A percentile compares a stretch with the other conserved stretches of the same genome.
These are phyloP conservation scores for Bryconaethiops microstoma DNA, from an alignment of 2,797 vertebrate species.

Conservation along the genomic window DNA sequence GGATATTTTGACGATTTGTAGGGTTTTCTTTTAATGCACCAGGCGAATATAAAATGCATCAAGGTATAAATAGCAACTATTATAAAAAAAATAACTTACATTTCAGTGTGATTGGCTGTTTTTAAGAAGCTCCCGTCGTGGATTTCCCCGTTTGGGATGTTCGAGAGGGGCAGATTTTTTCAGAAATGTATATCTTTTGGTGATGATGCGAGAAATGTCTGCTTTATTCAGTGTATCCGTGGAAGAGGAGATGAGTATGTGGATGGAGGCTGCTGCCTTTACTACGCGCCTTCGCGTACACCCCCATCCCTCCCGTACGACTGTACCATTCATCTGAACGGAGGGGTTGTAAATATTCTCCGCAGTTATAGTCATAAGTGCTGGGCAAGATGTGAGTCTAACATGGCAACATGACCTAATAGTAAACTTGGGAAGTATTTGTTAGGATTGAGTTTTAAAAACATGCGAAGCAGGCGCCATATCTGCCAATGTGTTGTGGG, in stretches of 20 bases:
- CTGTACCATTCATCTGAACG: constrained; percentile 58
- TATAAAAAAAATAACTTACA: constrained; percentile 33
- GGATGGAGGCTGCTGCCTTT: constrained; percentile 45
- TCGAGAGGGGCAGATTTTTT: not conserved
- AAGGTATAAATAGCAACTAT: not conserved
- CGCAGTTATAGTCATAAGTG: not conserved
- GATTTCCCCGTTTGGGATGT: not conserved
- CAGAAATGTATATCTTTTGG: not conserved
- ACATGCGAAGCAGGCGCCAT: not conserved
- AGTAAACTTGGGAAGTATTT: not conserved
- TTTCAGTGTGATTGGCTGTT: not conserved
- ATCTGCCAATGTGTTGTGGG: not conserved
- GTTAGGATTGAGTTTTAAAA: not conserved
- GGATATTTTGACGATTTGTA: too few species aligned
- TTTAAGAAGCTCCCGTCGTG: not conserved
- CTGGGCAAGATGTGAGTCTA: not conserved
- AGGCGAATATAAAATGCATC: not conserved
- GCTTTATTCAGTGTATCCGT: constrained; percentile 51
- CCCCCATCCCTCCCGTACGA: constrained; percentile 46
- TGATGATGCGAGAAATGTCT: constrained; percentile 32
- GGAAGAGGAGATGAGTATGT: constrained; percentile 45
- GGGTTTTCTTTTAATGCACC: not conserved
- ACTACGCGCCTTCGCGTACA: constrained; percentile 60
- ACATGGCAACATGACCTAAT: not conserved
- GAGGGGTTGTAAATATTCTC: constrained; percentile 10